Evolutionary conservation across 2,797 vertebrate genomes (phyloP).

Genomic region (Antrozous pallidus): DNA sequence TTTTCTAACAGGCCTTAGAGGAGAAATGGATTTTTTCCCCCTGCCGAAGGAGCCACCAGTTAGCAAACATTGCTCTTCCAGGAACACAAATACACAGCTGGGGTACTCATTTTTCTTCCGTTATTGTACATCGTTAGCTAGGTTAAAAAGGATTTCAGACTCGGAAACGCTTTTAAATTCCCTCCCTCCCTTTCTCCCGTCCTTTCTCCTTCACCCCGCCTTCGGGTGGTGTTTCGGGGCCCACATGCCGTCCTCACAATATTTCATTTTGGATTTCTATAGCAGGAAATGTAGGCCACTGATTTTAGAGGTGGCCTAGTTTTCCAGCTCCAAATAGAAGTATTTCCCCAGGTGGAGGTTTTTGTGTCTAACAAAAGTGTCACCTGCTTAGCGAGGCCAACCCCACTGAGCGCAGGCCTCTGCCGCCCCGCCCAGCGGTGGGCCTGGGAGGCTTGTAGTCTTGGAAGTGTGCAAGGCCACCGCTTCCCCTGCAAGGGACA

Average conservation of each 20-base stretch:
- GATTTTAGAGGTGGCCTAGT: conserved; percentile 66
- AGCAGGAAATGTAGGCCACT: conserved; percentile 66
- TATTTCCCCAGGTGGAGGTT: conserved; percentile 32
- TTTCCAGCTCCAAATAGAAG: conserved; percentile 68
- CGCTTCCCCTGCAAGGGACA: not conserved
- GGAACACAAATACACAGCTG: conserved; percentile 45
- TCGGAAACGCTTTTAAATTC: not conserved
- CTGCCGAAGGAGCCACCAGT: not conserved
- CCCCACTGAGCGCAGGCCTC: not conserved
- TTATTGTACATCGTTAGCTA: not conserved
- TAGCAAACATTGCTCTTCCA: not conserved
- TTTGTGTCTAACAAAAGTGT: conserved; percentile 55
- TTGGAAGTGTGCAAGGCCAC: fast-evolving
- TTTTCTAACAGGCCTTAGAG: not conserved
- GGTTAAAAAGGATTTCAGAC: conserved; percentile 13
- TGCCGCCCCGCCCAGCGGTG: not conserved
- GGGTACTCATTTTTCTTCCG: not conserved
- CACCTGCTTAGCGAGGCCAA: not conserved
- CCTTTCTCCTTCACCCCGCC: not conserved
- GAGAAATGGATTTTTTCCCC: not conserved
- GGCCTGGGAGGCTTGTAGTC: not conserved
- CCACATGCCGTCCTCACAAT: fast-evolving
- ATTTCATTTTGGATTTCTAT: conserved; percentile 56
- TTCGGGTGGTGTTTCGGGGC: not conserved
- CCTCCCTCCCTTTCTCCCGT: not conserved